These are phyloP conservation scores for Sciurus carolinensis DNA, from an alignment of 2,797 vertebrate species.

Conservation along the genomic window DNA sequence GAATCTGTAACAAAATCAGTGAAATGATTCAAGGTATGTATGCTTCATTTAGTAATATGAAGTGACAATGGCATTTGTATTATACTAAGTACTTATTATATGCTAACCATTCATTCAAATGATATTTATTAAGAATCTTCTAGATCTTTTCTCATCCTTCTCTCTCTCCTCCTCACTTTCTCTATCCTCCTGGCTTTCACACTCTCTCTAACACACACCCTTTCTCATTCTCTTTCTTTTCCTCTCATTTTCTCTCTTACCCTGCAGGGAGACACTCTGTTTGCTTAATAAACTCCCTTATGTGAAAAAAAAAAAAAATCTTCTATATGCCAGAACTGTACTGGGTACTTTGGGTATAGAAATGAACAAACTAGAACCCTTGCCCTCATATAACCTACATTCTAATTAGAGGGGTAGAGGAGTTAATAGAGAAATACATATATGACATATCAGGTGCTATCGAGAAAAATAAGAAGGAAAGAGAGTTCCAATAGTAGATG, in stretches of 20 bases:
- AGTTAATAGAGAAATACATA: background rate
- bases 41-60: slow-evolving; percentile 23
- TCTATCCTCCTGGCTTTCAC: too few species aligned
- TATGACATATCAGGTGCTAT: background rate
- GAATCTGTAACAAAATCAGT: slow-evolving; percentile 99
- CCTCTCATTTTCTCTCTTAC: too few species aligned
- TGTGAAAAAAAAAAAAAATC: background rate
- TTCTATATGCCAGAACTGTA: background rate
- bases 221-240: too few species aligned
- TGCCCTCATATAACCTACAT: background rate
- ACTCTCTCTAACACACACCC: too few species aligned
- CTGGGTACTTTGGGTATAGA: background rate
- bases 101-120: background rate
- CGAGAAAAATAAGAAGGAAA: background rate
- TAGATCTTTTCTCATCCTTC: too few species aligned
- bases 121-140: slow-evolving; percentile 28
- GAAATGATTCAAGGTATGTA: slow-evolving; percentile 99
- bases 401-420: background rate
- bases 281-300: too few species aligned
- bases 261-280: too few species aligned
- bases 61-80: background rate
- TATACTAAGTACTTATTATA: slow-evolving; percentile 5
- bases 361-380: background rate
- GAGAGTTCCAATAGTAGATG: background rate
- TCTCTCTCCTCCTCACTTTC: too few species aligned